phyloP scores from a whole-genome alignment of 2,888 invertebrate species.

The Alloplasta piceator region DNA sequence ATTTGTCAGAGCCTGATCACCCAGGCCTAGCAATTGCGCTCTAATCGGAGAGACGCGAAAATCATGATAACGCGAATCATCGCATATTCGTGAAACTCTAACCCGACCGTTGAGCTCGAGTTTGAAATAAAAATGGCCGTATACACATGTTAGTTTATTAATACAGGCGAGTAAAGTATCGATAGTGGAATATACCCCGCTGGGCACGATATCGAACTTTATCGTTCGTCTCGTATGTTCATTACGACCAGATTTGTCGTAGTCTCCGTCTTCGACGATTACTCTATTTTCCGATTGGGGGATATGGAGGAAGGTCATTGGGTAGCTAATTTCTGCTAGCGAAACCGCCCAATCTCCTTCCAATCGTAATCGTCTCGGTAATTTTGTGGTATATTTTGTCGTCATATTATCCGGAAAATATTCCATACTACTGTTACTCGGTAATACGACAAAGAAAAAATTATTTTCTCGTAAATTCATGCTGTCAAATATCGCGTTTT shows the following conservation, averaged over 20 bases:
- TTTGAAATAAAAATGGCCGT: not conserved
- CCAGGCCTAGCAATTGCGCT: not conserved
- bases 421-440: slow-evolving; percentile 68
- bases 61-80: not conserved
- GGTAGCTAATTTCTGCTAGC: not conserved
- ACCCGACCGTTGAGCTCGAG: not conserved
- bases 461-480: not conserved
- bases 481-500: not conserved
- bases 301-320: not conserved
- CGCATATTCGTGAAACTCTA: not conserved
- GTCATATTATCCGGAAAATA: slow-evolving; percentile 72
- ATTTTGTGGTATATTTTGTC: slow-evolving; percentile 68
- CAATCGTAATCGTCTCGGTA: slow-evolving; percentile 57
- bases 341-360: not conserved
- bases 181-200: not conserved
- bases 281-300: not conserved
- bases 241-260: not conserved
- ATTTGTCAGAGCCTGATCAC: not conserved
- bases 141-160: not conserved
- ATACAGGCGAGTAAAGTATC: not conserved
- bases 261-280: not conserved
- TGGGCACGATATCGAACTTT: not conserved
- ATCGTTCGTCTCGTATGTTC: not conserved
- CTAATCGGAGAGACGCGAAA: not conserved
- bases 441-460: slow-evolving; percentile 68